phyloP scores from a whole-genome alignment of 2,113 vertebrate species.

The Thunnus thynnus region DNA sequence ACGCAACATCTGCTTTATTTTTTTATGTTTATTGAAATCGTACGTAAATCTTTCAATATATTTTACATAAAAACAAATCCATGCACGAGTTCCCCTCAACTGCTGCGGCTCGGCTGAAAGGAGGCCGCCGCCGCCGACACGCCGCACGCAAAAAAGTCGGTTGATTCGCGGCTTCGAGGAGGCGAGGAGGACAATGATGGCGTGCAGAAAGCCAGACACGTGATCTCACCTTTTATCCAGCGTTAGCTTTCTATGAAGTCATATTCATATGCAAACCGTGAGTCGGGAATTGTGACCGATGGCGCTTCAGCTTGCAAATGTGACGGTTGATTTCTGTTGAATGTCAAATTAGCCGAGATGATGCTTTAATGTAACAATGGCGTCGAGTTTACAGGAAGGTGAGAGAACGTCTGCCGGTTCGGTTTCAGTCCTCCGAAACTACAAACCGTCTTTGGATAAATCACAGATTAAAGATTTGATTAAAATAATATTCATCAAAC shows the following conservation, averaged over 20 bases:
- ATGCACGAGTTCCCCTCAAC: constrained; percentile 50
- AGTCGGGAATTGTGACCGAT: neutral
- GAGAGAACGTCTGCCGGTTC: neutral
- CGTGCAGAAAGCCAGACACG: constrained; percentile 26
- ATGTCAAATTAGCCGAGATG: neutral
- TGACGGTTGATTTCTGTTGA: constrained; percentile 40
- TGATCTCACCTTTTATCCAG: constrained; percentile 31
- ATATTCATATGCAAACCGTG: constrained; percentile 73
- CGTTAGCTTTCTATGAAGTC: constrained; percentile 20
- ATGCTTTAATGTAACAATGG: neutral
- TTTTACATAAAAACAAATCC: constrained; percentile 88
- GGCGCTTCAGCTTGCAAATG: constrained; percentile 49
- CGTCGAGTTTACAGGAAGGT: neutral
- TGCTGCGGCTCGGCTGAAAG: constrained; percentile 60
- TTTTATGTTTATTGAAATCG: constrained; percentile 80
- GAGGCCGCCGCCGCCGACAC: constrained; percentile 55
- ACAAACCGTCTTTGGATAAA: no score
- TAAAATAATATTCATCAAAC: no score
- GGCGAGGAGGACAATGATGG: constrained; percentile 56
- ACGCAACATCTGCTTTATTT: constrained; percentile 52
- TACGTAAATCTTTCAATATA: constrained; percentile 60
- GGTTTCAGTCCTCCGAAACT: no score
- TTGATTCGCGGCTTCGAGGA: constrained; percentile 18
- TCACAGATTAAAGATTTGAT: no score
- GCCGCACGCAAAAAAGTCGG: constrained; percentile 77